phyloP scores from a whole-genome alignment of 2,888 invertebrate species.

The Erebia palarica region DNA sequence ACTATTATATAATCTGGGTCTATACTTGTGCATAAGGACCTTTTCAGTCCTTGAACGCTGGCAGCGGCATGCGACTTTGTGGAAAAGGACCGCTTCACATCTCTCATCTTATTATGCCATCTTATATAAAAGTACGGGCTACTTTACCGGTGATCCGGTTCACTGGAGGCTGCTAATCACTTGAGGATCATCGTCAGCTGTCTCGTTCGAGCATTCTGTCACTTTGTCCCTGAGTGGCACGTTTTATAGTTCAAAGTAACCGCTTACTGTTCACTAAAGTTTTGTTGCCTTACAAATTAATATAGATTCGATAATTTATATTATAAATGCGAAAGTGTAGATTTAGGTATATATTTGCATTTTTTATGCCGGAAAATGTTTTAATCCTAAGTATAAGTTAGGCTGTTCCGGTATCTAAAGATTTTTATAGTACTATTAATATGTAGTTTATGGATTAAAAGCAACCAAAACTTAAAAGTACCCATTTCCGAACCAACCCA shows the following conservation, averaged over 20 bases:
- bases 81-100: neutral
- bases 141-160: slow-evolving; percentile 8
- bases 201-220: neutral
- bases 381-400: no score
- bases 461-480: no score
- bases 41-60: no score
- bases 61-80: slow-evolving; percentile 12
- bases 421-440: no score
- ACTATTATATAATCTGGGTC: no score
- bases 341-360: no score
- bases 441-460: no score
- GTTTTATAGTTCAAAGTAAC: neutral
- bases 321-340: no score
- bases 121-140: slow-evolving; percentile 15
- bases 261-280: neutral
- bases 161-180: slow-evolving; percentile 12
- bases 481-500: no score
- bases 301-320: neutral
- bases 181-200: slow-evolving; percentile 13
- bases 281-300: neutral
- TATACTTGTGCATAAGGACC: neutral
- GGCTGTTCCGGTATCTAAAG: no score
- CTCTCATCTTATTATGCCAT: slow-evolving; percentile 19
- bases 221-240: slow-evolving; percentile 12
- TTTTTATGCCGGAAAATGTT: no score